A percentile compares a stretch with the other conserved stretches of the same genome.
These are phyloP conservation scores for Zootoca vivipara DNA, from an alignment of 2,113 vertebrate species.

Conservation along the genomic window DNA sequence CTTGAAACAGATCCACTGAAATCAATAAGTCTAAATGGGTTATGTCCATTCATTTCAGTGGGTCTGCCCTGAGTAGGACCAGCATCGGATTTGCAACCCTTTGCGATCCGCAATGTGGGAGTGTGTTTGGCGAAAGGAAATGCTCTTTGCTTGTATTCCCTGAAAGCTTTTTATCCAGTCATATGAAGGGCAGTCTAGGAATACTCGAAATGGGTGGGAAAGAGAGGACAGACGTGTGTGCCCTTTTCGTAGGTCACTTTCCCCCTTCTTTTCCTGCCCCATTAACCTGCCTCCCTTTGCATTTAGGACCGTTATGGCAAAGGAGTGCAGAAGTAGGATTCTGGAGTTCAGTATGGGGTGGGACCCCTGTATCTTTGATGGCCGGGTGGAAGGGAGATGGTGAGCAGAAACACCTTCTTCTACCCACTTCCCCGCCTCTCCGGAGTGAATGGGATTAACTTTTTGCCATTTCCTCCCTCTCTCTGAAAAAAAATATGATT, in stretches of 20 bases:
- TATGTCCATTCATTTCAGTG: too few relatives aligned
- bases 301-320: neutral
- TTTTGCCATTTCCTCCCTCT: neutral
- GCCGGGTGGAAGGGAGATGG: neutral
- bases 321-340: neutral
- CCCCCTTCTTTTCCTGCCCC: neutral
- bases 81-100: too few relatives aligned
- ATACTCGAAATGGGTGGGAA: neutral
- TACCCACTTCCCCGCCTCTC: neutral
- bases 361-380: neutral
- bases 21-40: too few relatives aligned
- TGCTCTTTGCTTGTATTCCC: too few relatives aligned
- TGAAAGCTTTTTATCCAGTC: too few relatives aligned
- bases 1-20: too few relatives aligned
- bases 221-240: neutral
- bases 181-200: neutral
- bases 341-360: neutral
- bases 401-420: neutral
- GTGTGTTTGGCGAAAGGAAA: too few relatives aligned
- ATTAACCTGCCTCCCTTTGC: neutral
- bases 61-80: too few relatives aligned
- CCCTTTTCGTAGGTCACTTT: too few relatives aligned
- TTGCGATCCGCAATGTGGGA: too few relatives aligned
- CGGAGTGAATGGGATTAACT: neutral
- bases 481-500: constrained; percentile 14